These are phyloP conservation scores for Forbesichthys papilliferus DNA, from an alignment of 2,113 vertebrate genomes.

Conservation along the genomic window DNA sequence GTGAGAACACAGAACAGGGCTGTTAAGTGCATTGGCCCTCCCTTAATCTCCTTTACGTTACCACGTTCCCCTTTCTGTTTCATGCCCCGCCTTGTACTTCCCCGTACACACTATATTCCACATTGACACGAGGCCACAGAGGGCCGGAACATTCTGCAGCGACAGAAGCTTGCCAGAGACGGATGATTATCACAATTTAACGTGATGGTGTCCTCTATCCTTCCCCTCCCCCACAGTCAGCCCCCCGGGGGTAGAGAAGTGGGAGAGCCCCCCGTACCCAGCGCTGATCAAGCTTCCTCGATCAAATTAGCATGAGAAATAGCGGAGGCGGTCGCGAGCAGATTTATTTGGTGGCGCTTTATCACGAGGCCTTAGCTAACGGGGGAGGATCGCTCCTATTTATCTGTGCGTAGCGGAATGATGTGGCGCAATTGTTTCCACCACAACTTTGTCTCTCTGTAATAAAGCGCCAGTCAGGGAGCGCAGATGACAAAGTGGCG, in stretches of 20 bases:
- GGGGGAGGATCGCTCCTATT: slow-evolving; percentile 55
- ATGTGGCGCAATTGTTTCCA: slow-evolving; percentile 56
- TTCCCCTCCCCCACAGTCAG: background rate
- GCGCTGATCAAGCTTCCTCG: slow-evolving; percentile 59
- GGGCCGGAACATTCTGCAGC: slow-evolving; percentile 55
- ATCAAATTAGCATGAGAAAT: slow-evolving; percentile 73
- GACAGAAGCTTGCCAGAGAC: slow-evolving; percentile 60
- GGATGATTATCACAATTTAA: slow-evolving; percentile 58
- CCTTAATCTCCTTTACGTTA: slow-evolving; percentile 10
- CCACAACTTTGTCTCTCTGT: slow-evolving; percentile 36
- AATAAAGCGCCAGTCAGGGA: slow-evolving; percentile 21
- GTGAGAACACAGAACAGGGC: slow-evolving; percentile 54
- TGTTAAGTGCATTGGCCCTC: slow-evolving; percentile 40
- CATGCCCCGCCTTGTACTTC: slow-evolving; percentile 14
- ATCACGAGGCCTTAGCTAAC: slow-evolving; percentile 68
- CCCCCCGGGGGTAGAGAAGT: slow-evolving; percentile 49
- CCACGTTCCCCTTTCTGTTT: background rate
- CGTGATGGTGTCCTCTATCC: slow-evolving; percentile 41
- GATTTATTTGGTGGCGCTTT: slow-evolving; percentile 75
- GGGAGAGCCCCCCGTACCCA: slow-evolving; percentile 42
- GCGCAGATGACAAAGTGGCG: slow-evolving; percentile 25
- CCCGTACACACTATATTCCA: slow-evolving; percentile 36
- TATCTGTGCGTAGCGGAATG: slow-evolving; percentile 59
- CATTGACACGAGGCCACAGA: slow-evolving; percentile 66
- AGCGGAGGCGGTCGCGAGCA: slow-evolving; percentile 49